phyloP scores from a whole-genome alignment of 2,113 vertebrate species.

The Formicarius rufipectus region DNA sequence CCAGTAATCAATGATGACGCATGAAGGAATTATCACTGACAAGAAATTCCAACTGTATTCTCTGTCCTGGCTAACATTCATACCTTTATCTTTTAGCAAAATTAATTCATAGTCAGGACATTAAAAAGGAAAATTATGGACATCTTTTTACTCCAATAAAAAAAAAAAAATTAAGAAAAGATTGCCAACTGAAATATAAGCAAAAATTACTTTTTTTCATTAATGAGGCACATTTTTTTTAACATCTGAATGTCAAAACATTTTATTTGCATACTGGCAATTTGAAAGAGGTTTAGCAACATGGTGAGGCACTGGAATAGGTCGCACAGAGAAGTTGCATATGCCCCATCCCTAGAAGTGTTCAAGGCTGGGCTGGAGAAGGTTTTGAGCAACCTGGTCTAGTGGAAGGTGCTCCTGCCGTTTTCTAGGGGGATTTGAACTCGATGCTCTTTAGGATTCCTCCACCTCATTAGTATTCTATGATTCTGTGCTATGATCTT shows the following conservation, averaged over 20 bases:
- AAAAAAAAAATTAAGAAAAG: background rate
- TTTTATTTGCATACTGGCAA: background rate
- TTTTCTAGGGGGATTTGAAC: fast-evolving
- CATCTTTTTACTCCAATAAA: background rate
- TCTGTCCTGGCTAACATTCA: background rate
- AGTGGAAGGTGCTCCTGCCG: background rate
- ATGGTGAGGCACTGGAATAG: background rate
- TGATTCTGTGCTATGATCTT: background rate
- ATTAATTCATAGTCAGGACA: background rate
- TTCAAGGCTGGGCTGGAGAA: background rate
- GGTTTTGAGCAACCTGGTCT: background rate
- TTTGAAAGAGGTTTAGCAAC: background rate
- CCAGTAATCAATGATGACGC: background rate
- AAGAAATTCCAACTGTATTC: background rate
- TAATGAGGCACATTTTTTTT: background rate
- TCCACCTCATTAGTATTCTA: background rate
- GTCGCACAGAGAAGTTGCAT: background rate
- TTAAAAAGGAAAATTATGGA: background rate
- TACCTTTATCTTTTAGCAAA: background rate
- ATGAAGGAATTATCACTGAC: background rate
- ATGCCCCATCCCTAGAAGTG: background rate
- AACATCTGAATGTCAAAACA: background rate
- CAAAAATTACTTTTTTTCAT: background rate
- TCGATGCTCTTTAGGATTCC: background rate
- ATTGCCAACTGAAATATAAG: background rate